Evolutionary conservation across 2,888 invertebrate genomes (phyloP), one percentile per base, ranked within the genome.

Genomic region (Lasius fuliginosus): DNA sequence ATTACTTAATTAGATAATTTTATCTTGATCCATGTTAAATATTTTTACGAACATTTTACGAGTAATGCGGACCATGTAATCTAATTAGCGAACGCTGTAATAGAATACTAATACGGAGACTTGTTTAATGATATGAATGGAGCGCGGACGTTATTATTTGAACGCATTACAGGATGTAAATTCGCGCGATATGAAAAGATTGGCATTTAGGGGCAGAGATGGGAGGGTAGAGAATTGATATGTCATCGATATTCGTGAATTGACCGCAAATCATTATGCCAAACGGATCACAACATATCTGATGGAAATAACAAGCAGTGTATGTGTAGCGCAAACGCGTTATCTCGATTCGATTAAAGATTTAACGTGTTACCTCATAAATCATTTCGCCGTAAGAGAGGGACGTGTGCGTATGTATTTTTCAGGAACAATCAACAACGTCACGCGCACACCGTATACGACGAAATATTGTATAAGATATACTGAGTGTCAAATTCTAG

Each of bases 271-370:
- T 42, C 49, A 77, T 77, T 58, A 46, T 56, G 60, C 33, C n/a
- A 33, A 71, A 71, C 18, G 23, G 46, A 60, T 79, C 12, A 8
- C 5, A 33, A 23, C 11, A 18, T 12, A 33, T 46, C 58, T 33
- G 74, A 73, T 60, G 60, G 33, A 46, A 79, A 79, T 73, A 73
- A 79, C 60, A 73, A 73, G 60, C 46, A 46, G 11, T 3, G 18
- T 33, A 18, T 58, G 60, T 36, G 42, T 77, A 30, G 27, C 40
- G n/a, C n/a, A 46, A 46, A 8, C 71, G 71, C 33, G 60, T 73
- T 79, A 81, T 60, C 60, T 27, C 46, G 36, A 81, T 60, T 81
- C 73, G 74, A 62, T 81, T 73, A 60, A 69, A 73, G 79, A 81
- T 81, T 81, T 73, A 73, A 81, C 46, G 33, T 46, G 60, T 60